Percentiles rank a stretch among this genome's conserved stretches.
Evolutionary conservation across 2,888 invertebrate genomes (phyloP).

Genomic region (Theodoxus fluviatilis): DNA sequence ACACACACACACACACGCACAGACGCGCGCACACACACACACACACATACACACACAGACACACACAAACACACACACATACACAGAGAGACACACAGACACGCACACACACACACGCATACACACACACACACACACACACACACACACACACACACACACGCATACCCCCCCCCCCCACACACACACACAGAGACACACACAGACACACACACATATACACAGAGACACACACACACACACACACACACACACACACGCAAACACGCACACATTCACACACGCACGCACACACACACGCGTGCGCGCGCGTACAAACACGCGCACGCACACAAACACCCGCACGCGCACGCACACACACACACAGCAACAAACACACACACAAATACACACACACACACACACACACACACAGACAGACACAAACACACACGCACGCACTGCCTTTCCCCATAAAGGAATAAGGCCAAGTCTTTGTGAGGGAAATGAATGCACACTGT

Average conservation of each 20-base stretch:
- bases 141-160: not conserved
- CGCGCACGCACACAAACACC: not conserved
- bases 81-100: not conserved
- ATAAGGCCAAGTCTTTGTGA: too few species aligned
- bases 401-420: too few species aligned
- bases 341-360: not conserved
- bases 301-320: not conserved
- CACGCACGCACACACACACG: slow-evolving; percentile 2
- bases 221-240: slow-evolving; percentile 9
- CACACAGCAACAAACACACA: not conserved
- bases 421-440: too few species aligned
- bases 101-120: not conserved
- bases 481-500: too few species aligned
- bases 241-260: not conserved
- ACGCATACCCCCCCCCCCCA: not conserved
- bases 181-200: not conserved
- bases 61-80: slow-evolving; percentile 7
- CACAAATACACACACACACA: not conserved
- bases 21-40: slow-evolving; percentile 4
- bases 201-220: not conserved
- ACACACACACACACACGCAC: slow-evolving; percentile 1
- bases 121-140: not conserved
- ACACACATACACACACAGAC: slow-evolving; percentile 22
- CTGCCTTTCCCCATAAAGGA: too few species aligned
- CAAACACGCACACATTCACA: slow-evolving; percentile 10